Evolutionary conservation across 2,113 vertebrate species (phyloP).

Genomic region (Elanus axillaris): DNA sequence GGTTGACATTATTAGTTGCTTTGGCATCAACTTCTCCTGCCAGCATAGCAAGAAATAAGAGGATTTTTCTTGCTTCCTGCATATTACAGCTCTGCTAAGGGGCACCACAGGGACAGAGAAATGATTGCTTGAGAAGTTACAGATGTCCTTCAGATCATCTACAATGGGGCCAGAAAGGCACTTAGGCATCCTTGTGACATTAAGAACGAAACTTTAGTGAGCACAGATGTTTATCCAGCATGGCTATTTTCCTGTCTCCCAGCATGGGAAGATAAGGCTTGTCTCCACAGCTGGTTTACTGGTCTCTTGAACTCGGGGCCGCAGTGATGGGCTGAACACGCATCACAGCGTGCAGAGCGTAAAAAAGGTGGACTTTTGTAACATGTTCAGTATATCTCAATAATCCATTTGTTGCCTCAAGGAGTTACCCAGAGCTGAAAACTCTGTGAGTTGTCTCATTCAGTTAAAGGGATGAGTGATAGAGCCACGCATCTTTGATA

Average conservation of each 20-base stretch:
- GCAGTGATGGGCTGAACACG: not conserved
- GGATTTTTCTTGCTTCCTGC: not conserved
- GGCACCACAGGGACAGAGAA: not conserved
- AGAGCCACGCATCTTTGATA: not conserved
- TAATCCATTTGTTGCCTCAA: not conserved
- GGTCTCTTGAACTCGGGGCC: not conserved
- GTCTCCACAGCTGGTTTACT: not conserved
- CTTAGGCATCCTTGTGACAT: not conserved
- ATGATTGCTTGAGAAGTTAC: not conserved
- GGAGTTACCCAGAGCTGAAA: not conserved
- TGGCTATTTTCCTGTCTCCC: not conserved
- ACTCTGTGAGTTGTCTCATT: not conserved
- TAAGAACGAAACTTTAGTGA: not conserved
- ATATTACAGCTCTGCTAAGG: not conserved
- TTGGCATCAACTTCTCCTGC: not conserved
- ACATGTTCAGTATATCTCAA: accelerated
- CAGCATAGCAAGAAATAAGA: not conserved
- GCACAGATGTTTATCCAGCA: not conserved
- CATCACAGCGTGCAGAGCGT: not conserved
- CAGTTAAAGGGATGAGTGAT: not conserved
- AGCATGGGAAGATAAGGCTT: not conserved
- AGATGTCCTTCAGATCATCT: not conserved
- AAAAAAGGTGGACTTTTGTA: not conserved
- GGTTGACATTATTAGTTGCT: not conserved
- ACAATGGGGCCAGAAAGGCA: not conserved